A percentile compares a stretch with the other conserved stretches of the same genome.
These are phyloP conservation scores for Hetaerina americana DNA, from an alignment of 1,140 invertebrate species.

Conservation along the genomic window DNA sequence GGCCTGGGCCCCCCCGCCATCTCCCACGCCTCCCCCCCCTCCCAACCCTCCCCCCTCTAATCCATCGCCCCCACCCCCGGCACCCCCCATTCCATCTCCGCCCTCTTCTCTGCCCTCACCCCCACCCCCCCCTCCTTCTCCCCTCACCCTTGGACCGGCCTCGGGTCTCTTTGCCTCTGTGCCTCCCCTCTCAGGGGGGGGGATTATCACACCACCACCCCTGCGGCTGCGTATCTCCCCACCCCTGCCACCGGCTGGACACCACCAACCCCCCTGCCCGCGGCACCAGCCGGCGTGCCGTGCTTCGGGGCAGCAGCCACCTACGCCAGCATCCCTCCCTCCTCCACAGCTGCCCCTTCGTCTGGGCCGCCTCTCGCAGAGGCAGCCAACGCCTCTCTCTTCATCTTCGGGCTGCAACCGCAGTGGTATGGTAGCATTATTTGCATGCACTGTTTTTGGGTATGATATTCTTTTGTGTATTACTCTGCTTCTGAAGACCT, in stretches of 20 bases:
- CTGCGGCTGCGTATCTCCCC: background rate
- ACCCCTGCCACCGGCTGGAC: background rate
- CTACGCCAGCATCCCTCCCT: too few species aligned
- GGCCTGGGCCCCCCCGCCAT: conserved; percentile 81
- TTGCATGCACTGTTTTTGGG: too few species aligned
- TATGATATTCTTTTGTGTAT: too few species aligned
- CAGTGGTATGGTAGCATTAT: too few species aligned
- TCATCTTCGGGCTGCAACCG: too few species aligned
- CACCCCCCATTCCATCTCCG: background rate
- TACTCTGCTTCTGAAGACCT: too few species aligned
- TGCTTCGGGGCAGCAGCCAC: background rate
- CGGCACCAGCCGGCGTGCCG: background rate
- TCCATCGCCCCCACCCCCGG: background rate
- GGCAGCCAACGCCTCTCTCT: background rate
- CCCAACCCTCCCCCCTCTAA: conserved; percentile 32
- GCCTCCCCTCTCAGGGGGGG: too few species aligned
- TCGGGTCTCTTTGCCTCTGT: conserved; percentile 32
- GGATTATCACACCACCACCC: too few species aligned
- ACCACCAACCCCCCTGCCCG: background rate
- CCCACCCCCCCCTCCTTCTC: conserved; percentile 69
- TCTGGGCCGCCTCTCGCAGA: background rate
- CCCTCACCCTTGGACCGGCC: conserved; percentile 42
- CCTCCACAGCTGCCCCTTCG: background rate
- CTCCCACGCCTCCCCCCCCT: conserved; percentile 59
- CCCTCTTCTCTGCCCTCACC: conserved; percentile 38